Evolutionary conservation across 2,888 invertebrate genomes (phyloP).

Genomic region (Mellilla xanthometata): DNA sequence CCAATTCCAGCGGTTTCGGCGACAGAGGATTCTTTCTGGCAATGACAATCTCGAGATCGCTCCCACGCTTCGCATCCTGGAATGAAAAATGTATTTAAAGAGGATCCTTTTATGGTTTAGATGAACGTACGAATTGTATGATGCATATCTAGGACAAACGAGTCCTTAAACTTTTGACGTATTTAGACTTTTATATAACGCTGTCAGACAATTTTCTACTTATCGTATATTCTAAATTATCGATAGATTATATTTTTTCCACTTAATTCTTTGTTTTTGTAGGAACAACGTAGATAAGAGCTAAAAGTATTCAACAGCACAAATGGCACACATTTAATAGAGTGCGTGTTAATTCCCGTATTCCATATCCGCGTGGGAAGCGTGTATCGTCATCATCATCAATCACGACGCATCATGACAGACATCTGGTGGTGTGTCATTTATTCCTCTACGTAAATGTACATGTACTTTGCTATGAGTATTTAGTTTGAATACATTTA

Average conservation of each 20-base stretch:
- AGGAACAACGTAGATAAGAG: not conserved
- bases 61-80: constrained; percentile 90
- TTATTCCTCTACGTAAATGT: constrained; percentile 43
- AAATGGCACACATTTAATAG: constrained; percentile 29
- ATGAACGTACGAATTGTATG: not conserved
- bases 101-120: constrained; percentile 18
- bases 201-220: too few relatives aligned
- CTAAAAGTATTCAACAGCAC: constrained; percentile 5
- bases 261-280: too few relatives aligned
- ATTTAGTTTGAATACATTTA: too few relatives aligned
- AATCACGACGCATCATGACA: constrained; percentile 56
- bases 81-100: constrained; percentile 40
- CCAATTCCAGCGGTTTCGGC: constrained; percentile 90
- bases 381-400: constrained; percentile 59
- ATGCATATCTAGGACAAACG: constrained; percentile 4
- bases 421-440: constrained; percentile 52
- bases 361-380: constrained; percentile 44
- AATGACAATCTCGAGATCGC: constrained; percentile 91
- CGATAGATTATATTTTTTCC: too few relatives aligned
- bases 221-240: too few relatives aligned
- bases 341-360: constrained; percentile 36
- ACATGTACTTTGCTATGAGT: constrained; percentile 14
- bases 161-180: too few relatives aligned
- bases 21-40: constrained; percentile 90
- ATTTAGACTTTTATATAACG: too few relatives aligned